These are phyloP conservation scores for Misgurnus anguillicaudatus DNA, from an alignment of 2,113 vertebrate species.

Conservation along the genomic window DNA sequence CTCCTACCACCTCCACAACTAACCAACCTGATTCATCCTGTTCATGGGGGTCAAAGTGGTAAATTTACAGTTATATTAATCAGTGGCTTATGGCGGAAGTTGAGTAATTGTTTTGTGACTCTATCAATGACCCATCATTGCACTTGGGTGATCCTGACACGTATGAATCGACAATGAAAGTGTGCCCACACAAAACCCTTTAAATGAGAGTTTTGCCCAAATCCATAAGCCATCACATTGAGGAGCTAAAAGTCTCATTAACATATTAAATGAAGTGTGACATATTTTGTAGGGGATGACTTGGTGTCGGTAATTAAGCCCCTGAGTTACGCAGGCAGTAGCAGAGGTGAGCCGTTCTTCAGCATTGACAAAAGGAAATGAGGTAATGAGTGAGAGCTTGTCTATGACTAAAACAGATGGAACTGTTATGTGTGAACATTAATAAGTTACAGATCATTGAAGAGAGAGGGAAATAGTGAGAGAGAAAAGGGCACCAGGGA, in stretches of 20 bases:
- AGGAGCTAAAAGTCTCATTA: constrained; percentile 53
- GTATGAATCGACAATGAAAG: constrained; percentile 23
- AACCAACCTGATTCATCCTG: constrained; percentile 21
- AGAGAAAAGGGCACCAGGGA: constrained; percentile 30
- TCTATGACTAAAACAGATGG: constrained; percentile 56
- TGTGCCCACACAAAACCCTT: constrained; percentile 44
- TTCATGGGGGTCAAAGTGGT: constrained; percentile 1
- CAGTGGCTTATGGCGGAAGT: constrained; percentile 7
- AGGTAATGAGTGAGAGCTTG: constrained; percentile 57
- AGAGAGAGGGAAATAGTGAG: constrained; percentile 35
- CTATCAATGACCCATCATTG: constrained; percentile 28
- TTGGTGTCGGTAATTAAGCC: constrained; percentile 55
- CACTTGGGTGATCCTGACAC: constrained; percentile 29
- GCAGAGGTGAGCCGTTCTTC: constrained; percentile 55
- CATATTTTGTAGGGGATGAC: constrained; percentile 49
- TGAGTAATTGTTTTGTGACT: constrained; percentile 35
- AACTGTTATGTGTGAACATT: constrained; percentile 51
- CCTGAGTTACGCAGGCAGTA: constrained; percentile 44
- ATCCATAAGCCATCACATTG: constrained; percentile 39
- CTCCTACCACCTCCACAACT: background rate
- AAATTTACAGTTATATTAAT: constrained; percentile 28
- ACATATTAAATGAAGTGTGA: constrained; percentile 59
- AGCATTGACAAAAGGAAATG: constrained; percentile 52
- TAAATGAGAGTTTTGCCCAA: constrained; percentile 20
- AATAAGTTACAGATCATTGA: constrained; percentile 54